These are phyloP conservation scores for Drosophila willistoni DNA, from an alignment of 1,140 invertebrate genomes.

Conservation along the genomic window DNA sequence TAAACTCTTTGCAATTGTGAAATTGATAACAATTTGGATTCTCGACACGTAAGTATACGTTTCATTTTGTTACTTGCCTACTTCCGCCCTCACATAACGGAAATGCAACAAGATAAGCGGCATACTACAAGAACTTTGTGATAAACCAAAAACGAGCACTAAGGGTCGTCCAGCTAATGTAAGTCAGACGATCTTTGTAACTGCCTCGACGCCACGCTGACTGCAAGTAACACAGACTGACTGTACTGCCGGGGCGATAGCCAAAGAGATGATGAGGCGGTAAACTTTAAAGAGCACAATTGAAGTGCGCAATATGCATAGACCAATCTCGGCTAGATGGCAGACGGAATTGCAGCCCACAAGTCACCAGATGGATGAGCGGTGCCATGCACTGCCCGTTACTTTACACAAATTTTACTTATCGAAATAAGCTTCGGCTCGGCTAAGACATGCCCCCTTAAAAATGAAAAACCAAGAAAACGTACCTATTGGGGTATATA, in stretches of 20 bases:
- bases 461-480: not conserved
- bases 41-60: conserved; percentile 9
- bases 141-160: not conserved
- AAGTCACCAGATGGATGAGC: conserved; percentile 8
- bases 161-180: conserved; percentile 4
- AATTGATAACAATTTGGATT: conserved; percentile 44
- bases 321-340: conserved; percentile 21
- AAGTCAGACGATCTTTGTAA: not conserved
- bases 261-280: conserved; percentile 3
- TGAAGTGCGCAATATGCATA: conserved; percentile 38
- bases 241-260: not conserved
- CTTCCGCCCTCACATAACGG: conserved; percentile 36
- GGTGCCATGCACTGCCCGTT: conserved; percentile 64
- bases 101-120: conserved; percentile 14
- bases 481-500: not conserved
- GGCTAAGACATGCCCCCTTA: not conserved
- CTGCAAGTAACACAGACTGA: conserved; percentile 9
- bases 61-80: conserved; percentile 39
- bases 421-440: conserved; percentile 38
- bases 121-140: conserved; percentile 2
- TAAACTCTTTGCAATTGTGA: conserved; percentile 56
- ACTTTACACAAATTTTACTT: conserved; percentile 65
- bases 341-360: not conserved
- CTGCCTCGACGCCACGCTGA: conserved; percentile 36
- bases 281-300: conserved; percentile 15